A percentile compares a stretch with the other conserved stretches of the same genome.
Conservation (phyloP, 2,797 vertebrate genomes). For the Geotrypetes seraphini region DNA sequence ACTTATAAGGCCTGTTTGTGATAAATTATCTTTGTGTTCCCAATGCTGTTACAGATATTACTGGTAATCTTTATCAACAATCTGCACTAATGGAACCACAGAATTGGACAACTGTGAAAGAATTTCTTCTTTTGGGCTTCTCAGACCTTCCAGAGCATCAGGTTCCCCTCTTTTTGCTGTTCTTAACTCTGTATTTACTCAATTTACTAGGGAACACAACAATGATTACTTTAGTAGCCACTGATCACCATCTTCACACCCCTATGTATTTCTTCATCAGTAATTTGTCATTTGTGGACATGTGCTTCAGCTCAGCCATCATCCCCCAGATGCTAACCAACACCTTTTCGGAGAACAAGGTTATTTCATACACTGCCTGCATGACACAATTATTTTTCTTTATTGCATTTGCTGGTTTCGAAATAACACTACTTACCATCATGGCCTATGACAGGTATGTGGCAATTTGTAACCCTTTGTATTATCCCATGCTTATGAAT, state of each 20-base stretch:
- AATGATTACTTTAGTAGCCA: slow-evolving; percentile 17
- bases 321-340: slow-evolving; percentile 33
- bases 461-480: slow-evolving; percentile 30
- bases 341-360: slow-evolving; percentile 17
- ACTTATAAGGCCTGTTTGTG: too few species aligned
- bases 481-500: slow-evolving; percentile 21
- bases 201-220: slow-evolving; percentile 24
- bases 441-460: slow-evolving; percentile 32
- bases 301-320: slow-evolving; percentile 23
- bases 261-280: slow-evolving; percentile 35
- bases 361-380: slow-evolving; percentile 27
- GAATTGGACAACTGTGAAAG: slow-evolving; percentile 5
- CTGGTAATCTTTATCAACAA: too few species aligned
- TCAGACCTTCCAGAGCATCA: slow-evolving; percentile 12
- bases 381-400: slow-evolving; percentile 32
- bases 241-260: slow-evolving; percentile 12
- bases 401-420: slow-evolving; percentile 25
- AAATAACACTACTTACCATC: slow-evolving; percentile 31
- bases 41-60: too few species aligned
- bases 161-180: slow-evolving; percentile 27
- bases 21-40: too few species aligned
- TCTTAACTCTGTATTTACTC: slow-evolving; percentile 25
- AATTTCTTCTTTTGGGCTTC: slow-evolving; percentile 36
- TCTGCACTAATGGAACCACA: slow-evolving; percentile 9
- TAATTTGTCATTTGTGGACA: slow-evolving; percentile 29